These are phyloP conservation scores for Drosophila ochracea DNA, from an alignment of 2,888 invertebrate genomes.

Conservation along the genomic window DNA sequence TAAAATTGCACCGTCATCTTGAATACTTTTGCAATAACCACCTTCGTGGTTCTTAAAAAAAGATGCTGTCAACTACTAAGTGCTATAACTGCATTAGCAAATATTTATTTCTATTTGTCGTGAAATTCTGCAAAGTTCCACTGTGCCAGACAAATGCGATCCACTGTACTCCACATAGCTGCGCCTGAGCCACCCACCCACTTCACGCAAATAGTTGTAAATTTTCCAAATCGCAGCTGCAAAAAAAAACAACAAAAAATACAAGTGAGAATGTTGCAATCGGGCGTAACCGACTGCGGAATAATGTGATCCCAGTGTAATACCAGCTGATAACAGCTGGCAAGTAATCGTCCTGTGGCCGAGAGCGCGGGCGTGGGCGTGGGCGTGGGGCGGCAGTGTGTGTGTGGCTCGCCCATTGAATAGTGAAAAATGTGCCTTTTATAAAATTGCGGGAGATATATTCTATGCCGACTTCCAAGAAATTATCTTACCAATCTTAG, in stretches of 20 bases:
- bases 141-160: background rate
- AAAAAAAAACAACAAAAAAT: conserved; percentile 25
- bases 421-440: background rate
- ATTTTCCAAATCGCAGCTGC: conserved; percentile 53
- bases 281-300: background rate
- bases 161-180: conserved; percentile 34
- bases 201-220: conserved; percentile 60
- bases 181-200: background rate
- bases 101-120: background rate
- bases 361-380: background rate
- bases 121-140: background rate
- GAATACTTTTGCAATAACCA: background rate
- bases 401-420: background rate
- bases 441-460: background rate
- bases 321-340: background rate
- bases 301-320: background rate
- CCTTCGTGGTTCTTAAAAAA: background rate
- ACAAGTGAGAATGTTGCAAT: background rate
- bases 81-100: background rate
- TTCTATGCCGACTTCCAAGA: background rate
- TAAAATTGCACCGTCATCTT: background rate
- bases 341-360: background rate
- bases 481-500: background rate
- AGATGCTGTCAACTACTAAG: background rate
- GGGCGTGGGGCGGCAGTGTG: background rate